A percentile compares a stretch with the other conserved stretches of the same genome.
Conservation (phyloP, 2,113 vertebrate species). For the Hepsetus odoe region DNA sequence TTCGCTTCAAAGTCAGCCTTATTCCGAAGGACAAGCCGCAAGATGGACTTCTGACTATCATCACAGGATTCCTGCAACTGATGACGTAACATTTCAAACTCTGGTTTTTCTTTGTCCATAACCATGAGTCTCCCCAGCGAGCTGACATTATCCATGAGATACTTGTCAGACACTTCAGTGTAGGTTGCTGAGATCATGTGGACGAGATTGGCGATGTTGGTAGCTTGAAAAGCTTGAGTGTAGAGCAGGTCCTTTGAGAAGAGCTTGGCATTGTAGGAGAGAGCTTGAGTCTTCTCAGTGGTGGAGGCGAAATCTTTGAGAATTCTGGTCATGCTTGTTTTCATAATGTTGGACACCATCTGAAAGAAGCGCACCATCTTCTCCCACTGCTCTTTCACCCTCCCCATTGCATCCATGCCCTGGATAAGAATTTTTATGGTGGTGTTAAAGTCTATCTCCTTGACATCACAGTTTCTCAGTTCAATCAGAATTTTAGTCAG, state of each 20-base stretch:
- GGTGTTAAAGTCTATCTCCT: constrained; percentile 41
- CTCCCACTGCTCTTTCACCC: constrained; percentile 61
- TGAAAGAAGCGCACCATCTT: constrained; percentile 67
- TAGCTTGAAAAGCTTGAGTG: constrained; percentile 56
- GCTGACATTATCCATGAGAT: constrained; percentile 61
- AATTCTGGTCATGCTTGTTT: constrained; percentile 47
- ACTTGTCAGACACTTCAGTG: constrained; percentile 53
- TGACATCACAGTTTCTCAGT: constrained; percentile 52
- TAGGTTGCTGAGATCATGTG: constrained; percentile 65
- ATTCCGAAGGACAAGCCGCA: constrained; percentile 46
- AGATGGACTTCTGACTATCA: constrained; percentile 1
- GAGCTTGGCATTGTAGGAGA: constrained; percentile 35
- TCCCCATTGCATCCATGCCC: constrained; percentile 57
- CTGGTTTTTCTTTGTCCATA: constrained; percentile 41
- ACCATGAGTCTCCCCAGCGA: constrained; percentile 55
- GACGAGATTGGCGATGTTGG: constrained; percentile 53
- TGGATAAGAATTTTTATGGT: constrained; percentile 53
- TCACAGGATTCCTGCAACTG: constrained; percentile 30
- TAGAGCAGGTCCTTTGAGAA: constrained; percentile 60
- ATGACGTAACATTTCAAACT: constrained; percentile 30
- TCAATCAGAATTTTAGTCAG: constrained; percentile 50
- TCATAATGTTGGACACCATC: constrained; percentile 64
- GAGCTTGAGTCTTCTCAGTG: background rate
- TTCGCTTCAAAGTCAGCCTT: constrained; percentile 49
- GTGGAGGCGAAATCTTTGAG: constrained; percentile 52